These are phyloP conservation scores for Platorchestia sp. DNA, from an alignment of 1,140 invertebrate genomes.

Conservation along the genomic window DNA sequence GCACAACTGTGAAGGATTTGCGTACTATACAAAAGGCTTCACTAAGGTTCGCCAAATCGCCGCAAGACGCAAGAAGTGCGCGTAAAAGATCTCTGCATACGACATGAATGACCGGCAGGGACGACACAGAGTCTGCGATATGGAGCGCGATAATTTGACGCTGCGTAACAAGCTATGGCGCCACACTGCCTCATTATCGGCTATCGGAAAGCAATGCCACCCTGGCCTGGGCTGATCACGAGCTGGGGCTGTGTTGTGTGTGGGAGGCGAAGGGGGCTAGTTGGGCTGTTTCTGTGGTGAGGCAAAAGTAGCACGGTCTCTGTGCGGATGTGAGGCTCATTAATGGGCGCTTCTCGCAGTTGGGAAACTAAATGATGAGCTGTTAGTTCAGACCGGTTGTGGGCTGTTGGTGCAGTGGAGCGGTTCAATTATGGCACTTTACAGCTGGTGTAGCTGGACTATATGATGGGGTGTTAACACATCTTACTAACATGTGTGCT, in stretches of 20 bases:
- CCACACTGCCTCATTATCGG: neutral
- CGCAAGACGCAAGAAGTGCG: neutral
- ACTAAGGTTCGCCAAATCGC: too few relatives aligned
- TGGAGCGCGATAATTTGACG: constrained; percentile 6
- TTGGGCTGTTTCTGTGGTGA: neutral
- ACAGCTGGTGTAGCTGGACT: neutral
- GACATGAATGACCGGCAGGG: neutral
- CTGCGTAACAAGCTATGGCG: neutral
- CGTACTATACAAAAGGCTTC: too few relatives aligned
- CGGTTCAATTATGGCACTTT: neutral
- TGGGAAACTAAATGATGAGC: neutral
- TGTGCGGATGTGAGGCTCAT: neutral
- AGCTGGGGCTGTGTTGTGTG: neutral
- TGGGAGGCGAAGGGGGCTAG: too few relatives aligned
- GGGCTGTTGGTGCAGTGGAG: neutral
- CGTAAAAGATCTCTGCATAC: neutral
- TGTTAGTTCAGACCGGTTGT: neutral
- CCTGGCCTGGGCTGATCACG: neutral
- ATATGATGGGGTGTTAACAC: neutral
- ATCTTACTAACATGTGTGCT: too few relatives aligned
- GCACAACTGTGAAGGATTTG: too few relatives aligned
- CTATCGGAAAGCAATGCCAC: constrained; percentile 6
- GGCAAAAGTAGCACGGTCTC: neutral
- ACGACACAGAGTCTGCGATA: neutral
- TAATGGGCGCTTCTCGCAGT: neutral